These are phyloP conservation scores for Bacillus rossius DNA, from an alignment of 1,140 invertebrate genomes.

Conservation along the genomic window DNA sequence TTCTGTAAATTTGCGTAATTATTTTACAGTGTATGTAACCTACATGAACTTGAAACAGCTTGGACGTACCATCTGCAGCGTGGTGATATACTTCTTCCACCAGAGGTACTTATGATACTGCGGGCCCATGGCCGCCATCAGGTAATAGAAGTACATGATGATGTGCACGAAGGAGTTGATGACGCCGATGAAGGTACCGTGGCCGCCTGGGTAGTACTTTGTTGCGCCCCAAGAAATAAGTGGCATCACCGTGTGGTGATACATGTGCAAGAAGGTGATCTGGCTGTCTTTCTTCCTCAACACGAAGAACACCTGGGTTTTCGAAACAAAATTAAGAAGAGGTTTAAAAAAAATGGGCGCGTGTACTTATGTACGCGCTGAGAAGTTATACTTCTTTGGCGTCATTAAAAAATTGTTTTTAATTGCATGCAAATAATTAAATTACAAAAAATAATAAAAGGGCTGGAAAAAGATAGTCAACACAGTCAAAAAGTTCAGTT, in stretches of 20 bases:
- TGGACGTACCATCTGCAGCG: conserved; percentile 67
- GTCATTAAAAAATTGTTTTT: too few species aligned
- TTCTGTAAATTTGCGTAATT: too few species aligned
- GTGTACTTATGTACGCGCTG: too few species aligned
- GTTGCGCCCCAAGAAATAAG: conserved; percentile 71
- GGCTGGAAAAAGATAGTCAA: too few species aligned
- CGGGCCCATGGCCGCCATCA: conserved; percentile 67
- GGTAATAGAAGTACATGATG: conserved; percentile 78
- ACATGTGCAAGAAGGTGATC: conserved; percentile 84
- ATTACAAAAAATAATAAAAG: too few species aligned
- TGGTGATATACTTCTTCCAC: conserved; percentile 80
- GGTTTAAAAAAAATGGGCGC: too few species aligned
- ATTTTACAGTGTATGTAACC: too few species aligned
- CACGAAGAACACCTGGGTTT: conserved; percentile 54
- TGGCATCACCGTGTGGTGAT: conserved; percentile 83
- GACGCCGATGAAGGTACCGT: conserved; percentile 67
- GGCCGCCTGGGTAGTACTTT: conserved; percentile 73
- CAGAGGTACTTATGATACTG: conserved; percentile 68
- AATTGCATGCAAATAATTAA: too few species aligned
- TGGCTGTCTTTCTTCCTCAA: conserved; percentile 64
- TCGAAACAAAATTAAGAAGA: too few species aligned
- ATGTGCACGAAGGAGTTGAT: conserved; percentile 85
- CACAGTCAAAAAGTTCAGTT: too few species aligned
- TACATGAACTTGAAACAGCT: too few species aligned
- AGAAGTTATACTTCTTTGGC: too few species aligned